Evolutionary conservation across 2,888 invertebrate genomes (phyloP).

Genomic region (Nomada lathburiana): DNA sequence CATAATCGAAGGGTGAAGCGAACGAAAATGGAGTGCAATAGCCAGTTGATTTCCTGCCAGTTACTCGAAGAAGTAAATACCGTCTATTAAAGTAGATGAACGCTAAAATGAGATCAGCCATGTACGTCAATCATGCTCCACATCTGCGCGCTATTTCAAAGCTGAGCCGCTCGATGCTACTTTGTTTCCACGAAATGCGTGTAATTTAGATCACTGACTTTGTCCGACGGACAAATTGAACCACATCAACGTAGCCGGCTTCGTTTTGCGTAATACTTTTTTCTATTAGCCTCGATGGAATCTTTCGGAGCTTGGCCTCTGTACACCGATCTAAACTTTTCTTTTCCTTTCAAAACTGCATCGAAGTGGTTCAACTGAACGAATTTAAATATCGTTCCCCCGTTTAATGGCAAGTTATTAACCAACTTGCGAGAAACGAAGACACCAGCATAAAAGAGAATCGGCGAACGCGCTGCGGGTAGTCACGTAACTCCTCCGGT

Average conservation of each 20-base stretch:
- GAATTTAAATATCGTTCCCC: no score
- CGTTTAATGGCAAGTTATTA: slow-evolving; percentile 36
- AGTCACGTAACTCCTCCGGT: slow-evolving; percentile 49
- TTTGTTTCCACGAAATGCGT: slow-evolving; percentile 35
- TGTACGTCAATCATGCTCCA: slow-evolving; percentile 39
- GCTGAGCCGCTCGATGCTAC: neutral
- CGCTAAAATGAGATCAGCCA: slow-evolving; percentile 26
- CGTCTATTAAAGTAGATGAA: slow-evolving; percentile 13
- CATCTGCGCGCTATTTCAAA: slow-evolving; percentile 47
- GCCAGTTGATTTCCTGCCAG: neutral
- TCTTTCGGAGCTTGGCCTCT: slow-evolving; percentile 1
- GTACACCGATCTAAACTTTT: neutral
- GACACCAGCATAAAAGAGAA: slow-evolving; percentile 45
- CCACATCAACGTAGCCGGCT: neutral
- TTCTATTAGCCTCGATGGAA: neutral
- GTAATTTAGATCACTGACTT: slow-evolving; percentile 24
- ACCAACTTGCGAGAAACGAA: slow-evolving; percentile 65
- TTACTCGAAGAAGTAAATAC: neutral
- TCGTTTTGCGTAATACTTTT: neutral
- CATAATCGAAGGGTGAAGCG: slow-evolving; percentile 23
- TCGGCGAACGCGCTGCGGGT: slow-evolving; percentile 38
- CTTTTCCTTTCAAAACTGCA: no score
- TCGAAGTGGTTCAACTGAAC: no score
- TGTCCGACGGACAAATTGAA: slow-evolving; percentile 28
- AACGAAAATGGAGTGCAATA: neutral